phyloP scores from a whole-genome alignment of 2,888 invertebrate genomes.

The Eupithecia subumbrata region DNA sequence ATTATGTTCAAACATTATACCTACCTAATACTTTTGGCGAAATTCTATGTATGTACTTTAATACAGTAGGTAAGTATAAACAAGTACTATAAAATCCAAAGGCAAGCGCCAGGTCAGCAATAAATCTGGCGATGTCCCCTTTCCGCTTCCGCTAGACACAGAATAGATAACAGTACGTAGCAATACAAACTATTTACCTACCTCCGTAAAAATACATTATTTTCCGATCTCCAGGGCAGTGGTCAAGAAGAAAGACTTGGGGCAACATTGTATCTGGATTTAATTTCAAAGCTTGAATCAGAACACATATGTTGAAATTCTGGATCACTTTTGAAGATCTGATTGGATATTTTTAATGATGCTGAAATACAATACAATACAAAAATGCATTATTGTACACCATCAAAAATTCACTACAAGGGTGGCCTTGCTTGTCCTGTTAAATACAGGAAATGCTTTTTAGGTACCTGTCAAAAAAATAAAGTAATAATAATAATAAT shows the following conservation, averaged over 20 bases:
- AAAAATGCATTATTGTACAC: not conserved
- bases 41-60: not conserved
- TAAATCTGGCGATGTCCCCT: slow-evolving; percentile 16
- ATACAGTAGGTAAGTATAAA: not conserved
- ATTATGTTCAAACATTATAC: too few relatives aligned
- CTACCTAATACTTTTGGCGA: not conserved
- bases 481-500: too few relatives aligned
- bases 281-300: not conserved
- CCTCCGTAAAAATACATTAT: slow-evolving; percentile 32
- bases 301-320: not conserved
- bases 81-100: not conserved
- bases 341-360: not conserved
- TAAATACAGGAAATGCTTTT: too few relatives aligned
- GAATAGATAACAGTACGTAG: slow-evolving; percentile 3
- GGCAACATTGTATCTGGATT: not conserved
- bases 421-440: too few relatives aligned
- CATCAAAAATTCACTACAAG: not conserved
- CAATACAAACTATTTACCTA: slow-evolving; percentile 20
- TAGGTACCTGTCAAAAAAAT: too few relatives aligned
- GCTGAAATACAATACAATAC: not conserved
- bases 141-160: slow-evolving; percentile 15
- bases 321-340: not conserved
- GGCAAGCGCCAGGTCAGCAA: not conserved
- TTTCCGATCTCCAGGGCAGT: slow-evolving; percentile 18
- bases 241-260: not conserved